Base-by-base conservation (phyloP, 2,113 vertebrate genomes). In the Vanacampus margaritifer region DNA sequence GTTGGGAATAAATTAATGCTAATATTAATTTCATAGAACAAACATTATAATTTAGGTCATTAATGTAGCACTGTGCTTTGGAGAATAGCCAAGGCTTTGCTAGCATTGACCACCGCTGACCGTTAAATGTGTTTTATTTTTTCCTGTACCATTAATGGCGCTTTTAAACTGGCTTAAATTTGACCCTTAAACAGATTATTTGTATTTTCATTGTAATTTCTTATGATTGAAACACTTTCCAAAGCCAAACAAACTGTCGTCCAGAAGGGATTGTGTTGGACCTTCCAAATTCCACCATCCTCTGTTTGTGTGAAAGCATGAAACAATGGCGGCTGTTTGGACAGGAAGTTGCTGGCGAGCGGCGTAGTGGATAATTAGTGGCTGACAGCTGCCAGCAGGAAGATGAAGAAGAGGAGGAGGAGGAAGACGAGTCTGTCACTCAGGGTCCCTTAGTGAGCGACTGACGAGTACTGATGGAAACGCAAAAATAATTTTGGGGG, bases 401-500 rank as follows among this genome's bases (percentile, higher is more conserved):
- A 50, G 54, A 53, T 17, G 14, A 26, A 28, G 6, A 57, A 32
- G 54, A 57, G 26, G 54, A 50, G n/a, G 62, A 0, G 51, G 72
- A 67, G 41, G 73, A 68, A 37, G 62, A 73, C 51, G 60, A 59
- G 72, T 43, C 74, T 76, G 70, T 73, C 68, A 79, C 14, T 57
- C 51, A 32, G 26, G 54, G 63, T 68, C 73, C 62, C 37, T 43
- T 64, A 50, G 64, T n/a, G 24, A 78, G 36, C 50, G 35, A 64
- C 13, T 71, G 74, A 79, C 13, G 14, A 54, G 23, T 54, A 26
- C 43, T 65, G 71, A 37, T 72, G 74, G 72, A 84, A 75, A 79
- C 68, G 48, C 69, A 71, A 81, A 74, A 35, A n/a, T n/a, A n/a
- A n/a, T n/a, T n/a, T n/a, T 24, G 54, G 14, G 1, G 28, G 14